Evolutionary conservation across 2,888 invertebrate species (phyloP).

Genomic region (Philaethria dido): DNA sequence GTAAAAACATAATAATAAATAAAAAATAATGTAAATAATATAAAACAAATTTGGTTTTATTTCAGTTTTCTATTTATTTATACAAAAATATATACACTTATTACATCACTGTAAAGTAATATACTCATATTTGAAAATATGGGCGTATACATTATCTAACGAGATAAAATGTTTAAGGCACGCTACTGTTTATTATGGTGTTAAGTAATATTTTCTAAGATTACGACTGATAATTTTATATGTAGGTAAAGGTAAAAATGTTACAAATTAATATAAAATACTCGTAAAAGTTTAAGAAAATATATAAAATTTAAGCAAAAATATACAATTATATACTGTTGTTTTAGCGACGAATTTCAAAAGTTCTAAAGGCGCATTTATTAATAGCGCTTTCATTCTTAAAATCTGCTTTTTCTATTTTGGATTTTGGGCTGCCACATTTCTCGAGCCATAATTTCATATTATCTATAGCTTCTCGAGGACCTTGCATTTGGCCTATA

Average conservation of each 20-base stretch:
- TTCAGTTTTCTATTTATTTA: neutral
- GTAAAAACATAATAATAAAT: too few relatives aligned
- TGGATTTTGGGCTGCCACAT: constrained; percentile 87
- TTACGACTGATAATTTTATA: too few relatives aligned
- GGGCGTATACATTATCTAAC: neutral
- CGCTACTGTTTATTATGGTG: too few relatives aligned
- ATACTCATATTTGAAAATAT: neutral
- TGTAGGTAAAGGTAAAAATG: too few relatives aligned
- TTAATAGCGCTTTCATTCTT: constrained; percentile 83
- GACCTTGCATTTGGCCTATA: constrained; percentile 86
- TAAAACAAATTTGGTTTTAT: neutral
- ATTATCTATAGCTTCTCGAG: constrained; percentile 78
- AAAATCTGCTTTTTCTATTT: constrained; percentile 87
- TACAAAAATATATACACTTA: neutral
- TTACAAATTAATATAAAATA: neutral
- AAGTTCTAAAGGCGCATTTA: constrained; percentile 69
- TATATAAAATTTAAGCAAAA: neutral
- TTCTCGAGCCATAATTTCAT: constrained; percentile 85
- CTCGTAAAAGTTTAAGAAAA: neutral
- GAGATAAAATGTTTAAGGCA: neutral
- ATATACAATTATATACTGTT: neutral
- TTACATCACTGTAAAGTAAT: neutral
- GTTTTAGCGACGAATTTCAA: constrained; percentile 74
- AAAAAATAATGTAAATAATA: too few relatives aligned
- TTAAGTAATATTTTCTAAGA: too few relatives aligned